Conservation (phyloP, 1,140 invertebrate species). For the Zaprionus gabonicus region DNA sequence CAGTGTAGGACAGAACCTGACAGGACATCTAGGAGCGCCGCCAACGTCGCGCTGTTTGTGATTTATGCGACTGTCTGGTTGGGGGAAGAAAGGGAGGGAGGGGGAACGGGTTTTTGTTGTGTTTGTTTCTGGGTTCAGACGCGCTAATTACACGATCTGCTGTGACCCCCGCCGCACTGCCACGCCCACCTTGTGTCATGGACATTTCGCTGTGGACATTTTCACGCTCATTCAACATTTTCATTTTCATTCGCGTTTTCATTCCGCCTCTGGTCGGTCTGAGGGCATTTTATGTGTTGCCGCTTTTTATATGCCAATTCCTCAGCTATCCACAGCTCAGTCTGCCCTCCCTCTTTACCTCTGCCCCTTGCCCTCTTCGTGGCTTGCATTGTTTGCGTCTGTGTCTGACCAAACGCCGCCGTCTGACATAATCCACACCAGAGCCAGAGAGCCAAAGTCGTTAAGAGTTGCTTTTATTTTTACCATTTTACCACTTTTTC, state of each 20-base stretch:
- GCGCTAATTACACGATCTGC: slow-evolving; percentile 79
- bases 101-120: slow-evolving; percentile 10
- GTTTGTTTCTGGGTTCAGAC: slow-evolving; percentile 54
- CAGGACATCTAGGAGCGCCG: slow-evolving; percentile 25
- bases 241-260: slow-evolving; percentile 14
- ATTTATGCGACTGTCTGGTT: slow-evolving; percentile 33
- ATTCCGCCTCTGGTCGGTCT: slow-evolving; percentile 55
- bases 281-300: slow-evolving; percentile 60
- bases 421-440: slow-evolving; percentile 19
- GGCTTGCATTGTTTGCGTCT: slow-evolving; percentile 65
- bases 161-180: not conserved
- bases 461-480: slow-evolving; percentile 27
- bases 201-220: slow-evolving; percentile 52
- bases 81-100: too few species aligned
- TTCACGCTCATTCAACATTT: slow-evolving; percentile 60
- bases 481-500: slow-evolving; percentile 7
- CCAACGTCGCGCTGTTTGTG: slow-evolving; percentile 19
- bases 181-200: slow-evolving; percentile 3
- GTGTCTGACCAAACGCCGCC: slow-evolving; percentile 10
- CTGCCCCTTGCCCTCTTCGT: slow-evolving; percentile 32
- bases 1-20: not conserved
- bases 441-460: slow-evolving; percentile 14
- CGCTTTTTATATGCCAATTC: slow-evolving; percentile 83
- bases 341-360: not conserved
- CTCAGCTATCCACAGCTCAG: slow-evolving; percentile 16